A percentile compares a stretch with the other conserved stretches of the same genome.
Conservation (phyloP, 1,140 invertebrate genomes). For the Ceratitis capitata region DNA sequence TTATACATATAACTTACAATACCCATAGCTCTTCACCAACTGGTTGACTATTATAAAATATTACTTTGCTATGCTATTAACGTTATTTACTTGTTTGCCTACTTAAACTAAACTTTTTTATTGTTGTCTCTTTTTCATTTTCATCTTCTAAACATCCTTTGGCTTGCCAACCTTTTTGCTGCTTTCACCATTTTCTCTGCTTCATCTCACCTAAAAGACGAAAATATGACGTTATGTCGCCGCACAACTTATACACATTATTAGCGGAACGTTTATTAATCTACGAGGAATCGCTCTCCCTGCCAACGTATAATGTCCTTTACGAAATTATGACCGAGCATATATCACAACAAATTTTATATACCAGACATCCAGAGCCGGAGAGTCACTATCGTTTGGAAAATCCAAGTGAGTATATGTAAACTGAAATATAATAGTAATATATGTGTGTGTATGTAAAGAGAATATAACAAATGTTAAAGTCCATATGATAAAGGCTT, state of each 20-base stretch:
- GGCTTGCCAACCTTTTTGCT: not conserved
- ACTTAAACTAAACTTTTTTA: not conserved
- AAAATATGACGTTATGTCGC: slow-evolving; percentile 98
- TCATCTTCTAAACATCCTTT: not conserved
- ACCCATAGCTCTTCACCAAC: not conserved
- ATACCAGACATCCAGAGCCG: slow-evolving; percentile 90
- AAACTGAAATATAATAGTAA: not conserved
- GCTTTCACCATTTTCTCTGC: not conserved
- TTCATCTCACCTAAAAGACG: slow-evolving; percentile 70
- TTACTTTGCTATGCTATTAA: not conserved
- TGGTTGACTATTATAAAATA: not conserved
- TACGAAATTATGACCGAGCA: slow-evolving; percentile 99
- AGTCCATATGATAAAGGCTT: no score
- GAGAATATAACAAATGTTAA: not conserved
- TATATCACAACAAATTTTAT: slow-evolving; percentile 93
- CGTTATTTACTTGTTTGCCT: not conserved
- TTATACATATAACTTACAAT: not conserved
- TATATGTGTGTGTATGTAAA: not conserved
- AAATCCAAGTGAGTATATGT: slow-evolving; percentile 89
- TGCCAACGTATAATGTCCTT: slow-evolving; percentile 98
- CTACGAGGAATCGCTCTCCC: slow-evolving; percentile 87
- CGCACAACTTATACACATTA: slow-evolving; percentile 96
- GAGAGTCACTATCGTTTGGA: slow-evolving; percentile 94
- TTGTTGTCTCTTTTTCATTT: not conserved
- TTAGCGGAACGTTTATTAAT: slow-evolving; percentile 91